These are phyloP conservation scores for Eubucco bourcierii DNA, from an alignment of 2,113 vertebrate genomes.

Conservation along the genomic window DNA sequence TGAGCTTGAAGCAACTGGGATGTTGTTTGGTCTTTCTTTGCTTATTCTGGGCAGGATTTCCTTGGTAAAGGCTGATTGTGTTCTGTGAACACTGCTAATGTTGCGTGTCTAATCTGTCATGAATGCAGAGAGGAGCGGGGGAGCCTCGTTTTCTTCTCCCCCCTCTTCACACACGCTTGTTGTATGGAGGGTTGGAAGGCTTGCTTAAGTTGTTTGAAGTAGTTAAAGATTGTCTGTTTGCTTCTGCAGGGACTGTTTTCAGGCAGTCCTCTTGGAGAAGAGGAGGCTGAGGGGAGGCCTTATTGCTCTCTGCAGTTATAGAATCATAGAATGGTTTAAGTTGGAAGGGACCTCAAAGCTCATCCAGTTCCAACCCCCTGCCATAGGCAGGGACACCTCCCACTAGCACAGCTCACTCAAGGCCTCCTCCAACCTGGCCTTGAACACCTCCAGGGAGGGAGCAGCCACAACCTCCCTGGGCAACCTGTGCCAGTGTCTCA, in stretches of 20 bases:
- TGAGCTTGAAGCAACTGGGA: background rate
- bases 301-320: too few relatives aligned
- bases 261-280: too few relatives aligned
- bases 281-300: too few relatives aligned
- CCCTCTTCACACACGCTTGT: accelerated
- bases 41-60: background rate
- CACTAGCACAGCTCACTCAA: too few relatives aligned
- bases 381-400: too few relatives aligned
- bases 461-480: too few relatives aligned
- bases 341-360: too few relatives aligned
- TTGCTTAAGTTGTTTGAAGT: background rate
- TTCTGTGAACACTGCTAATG: background rate
- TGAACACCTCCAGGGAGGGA: too few relatives aligned
- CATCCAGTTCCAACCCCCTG: too few relatives aligned
- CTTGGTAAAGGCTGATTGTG: background rate
- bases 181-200: background rate
- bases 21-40: background rate
- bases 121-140: background rate
- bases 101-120: background rate
- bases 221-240: background rate
- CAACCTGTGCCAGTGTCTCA: too few relatives aligned
- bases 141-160: background rate
- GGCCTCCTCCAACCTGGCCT: too few relatives aligned
- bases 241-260: background rate
- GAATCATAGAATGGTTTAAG: too few relatives aligned